Evolutionary conservation across 2,797 vertebrate species (phyloP).

Genomic region (Oreortyx pictus): DNA sequence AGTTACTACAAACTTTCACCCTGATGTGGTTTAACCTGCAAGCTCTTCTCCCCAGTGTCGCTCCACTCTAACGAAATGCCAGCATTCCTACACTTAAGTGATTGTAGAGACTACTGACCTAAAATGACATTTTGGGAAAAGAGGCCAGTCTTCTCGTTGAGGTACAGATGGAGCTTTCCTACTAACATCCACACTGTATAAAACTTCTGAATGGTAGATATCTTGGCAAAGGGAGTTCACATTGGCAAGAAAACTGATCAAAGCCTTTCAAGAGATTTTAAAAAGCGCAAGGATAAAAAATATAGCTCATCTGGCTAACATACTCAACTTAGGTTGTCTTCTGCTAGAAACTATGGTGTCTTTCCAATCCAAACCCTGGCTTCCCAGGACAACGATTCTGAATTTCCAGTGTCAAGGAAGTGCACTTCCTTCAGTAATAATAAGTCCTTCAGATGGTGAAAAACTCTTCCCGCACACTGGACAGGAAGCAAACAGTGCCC

Average conservation of each 20-base stretch:
- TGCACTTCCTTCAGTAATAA: not conserved
- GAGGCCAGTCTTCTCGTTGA: not conserved
- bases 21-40: not conserved
- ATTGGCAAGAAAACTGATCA: conserved; percentile 7
- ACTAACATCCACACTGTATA: not conserved
- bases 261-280: not conserved
- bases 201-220: not conserved
- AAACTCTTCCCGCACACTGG: not conserved
- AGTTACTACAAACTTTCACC: not conserved
- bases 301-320: not conserved
- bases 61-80: not conserved
- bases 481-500: not conserved
- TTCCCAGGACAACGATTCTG: not conserved
- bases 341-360: not conserved
- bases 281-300: not conserved
- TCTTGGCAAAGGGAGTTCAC: not conserved
- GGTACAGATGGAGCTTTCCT: not conserved
- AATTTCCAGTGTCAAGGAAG: not conserved
- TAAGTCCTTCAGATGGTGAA: not conserved
- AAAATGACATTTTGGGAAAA: not conserved
- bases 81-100: not conserved
- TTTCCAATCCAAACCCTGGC: not conserved
- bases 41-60: not conserved
- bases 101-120: not conserved
- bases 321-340: not conserved